Percentiles rank a stretch among this genome's conserved stretches.
These are phyloP conservation scores for Cygnus atratus DNA, from an alignment of 2,113 vertebrate species.

Conservation along the genomic window DNA sequence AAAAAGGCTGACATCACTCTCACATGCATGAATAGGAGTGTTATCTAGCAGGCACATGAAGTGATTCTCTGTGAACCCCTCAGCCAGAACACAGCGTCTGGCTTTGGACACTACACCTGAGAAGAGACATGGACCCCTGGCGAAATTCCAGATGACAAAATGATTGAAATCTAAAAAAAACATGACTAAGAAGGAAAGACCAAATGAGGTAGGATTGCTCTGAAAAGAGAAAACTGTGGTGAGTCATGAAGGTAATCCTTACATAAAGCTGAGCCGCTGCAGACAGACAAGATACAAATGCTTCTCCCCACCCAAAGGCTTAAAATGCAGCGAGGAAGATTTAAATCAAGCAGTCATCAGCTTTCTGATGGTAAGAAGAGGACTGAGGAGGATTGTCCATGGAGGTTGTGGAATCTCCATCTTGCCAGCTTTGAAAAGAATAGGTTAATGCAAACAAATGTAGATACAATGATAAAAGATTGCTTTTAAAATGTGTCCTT, in stretches of 20 bases:
- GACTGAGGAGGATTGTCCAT: background rate
- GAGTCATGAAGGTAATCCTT: background rate
- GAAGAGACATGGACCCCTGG: background rate
- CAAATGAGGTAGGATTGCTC: background rate
- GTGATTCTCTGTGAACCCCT: background rate
- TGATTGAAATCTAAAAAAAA: background rate
- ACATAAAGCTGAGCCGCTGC: background rate
- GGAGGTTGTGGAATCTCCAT: background rate
- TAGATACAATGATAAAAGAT: background rate
- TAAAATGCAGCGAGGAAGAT: background rate
- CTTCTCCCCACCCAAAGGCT: background rate
- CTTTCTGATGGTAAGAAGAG: slow-evolving; percentile 2
- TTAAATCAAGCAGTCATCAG: background rate
- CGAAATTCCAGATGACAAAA: background rate
- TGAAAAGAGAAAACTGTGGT: background rate
- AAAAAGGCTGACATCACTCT: background rate
- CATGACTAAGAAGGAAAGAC: background rate
- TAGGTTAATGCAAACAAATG: background rate
- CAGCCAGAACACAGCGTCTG: background rate
- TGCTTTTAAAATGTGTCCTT: background rate
- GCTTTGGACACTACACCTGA: background rate
- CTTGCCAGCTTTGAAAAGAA: background rate
- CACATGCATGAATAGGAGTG: background rate
- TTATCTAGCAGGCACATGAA: background rate
- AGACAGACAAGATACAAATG: background rate